phyloP scores from a whole-genome alignment of 2,113 vertebrate genomes.

The Callipepla squamata region DNA sequence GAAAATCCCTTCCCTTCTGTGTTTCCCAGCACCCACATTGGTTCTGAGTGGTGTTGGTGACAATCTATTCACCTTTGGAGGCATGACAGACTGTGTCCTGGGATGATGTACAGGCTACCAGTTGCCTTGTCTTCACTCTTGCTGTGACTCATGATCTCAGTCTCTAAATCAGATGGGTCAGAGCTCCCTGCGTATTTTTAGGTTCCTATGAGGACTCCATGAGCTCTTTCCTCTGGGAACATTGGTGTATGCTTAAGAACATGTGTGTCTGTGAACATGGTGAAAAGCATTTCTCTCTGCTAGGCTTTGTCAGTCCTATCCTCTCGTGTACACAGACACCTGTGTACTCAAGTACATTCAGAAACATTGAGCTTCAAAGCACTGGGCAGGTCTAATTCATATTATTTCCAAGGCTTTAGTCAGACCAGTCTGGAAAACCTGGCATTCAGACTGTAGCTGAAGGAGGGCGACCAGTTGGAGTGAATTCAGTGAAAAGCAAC shows the following conservation, averaged over 20 bases:
- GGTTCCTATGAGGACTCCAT: neutral
- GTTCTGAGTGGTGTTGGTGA: neutral
- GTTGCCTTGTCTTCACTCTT: constrained; percentile 32
- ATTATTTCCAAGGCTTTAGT: neutral
- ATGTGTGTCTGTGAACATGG: neutral
- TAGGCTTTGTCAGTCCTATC: neutral
- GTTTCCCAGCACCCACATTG: neutral
- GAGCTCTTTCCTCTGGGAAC: neutral
- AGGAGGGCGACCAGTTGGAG: constrained; percentile 41
- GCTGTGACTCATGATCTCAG: neutral
- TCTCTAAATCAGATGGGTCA: constrained; percentile 37
- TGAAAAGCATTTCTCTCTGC: neutral
- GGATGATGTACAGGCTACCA: constrained; percentile 11
- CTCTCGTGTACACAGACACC: neutral
- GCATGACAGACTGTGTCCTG: neutral
- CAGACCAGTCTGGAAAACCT: constrained; percentile 24
- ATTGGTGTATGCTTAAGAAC: constrained; percentile 4
- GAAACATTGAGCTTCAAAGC: neutral
- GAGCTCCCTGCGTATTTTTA: constrained; percentile 32
- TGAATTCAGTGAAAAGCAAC: constrained; percentile 36
- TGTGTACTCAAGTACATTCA: neutral
- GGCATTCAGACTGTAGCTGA: neutral
- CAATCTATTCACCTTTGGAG: neutral
- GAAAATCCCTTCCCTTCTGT: neutral
- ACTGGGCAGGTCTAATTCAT: neutral